Percentiles rank a stretch among this genome's conserved stretches.
These are phyloP conservation scores for Julus scandinavius DNA, from an alignment of 2,888 invertebrate species.

Conservation along the genomic window DNA sequence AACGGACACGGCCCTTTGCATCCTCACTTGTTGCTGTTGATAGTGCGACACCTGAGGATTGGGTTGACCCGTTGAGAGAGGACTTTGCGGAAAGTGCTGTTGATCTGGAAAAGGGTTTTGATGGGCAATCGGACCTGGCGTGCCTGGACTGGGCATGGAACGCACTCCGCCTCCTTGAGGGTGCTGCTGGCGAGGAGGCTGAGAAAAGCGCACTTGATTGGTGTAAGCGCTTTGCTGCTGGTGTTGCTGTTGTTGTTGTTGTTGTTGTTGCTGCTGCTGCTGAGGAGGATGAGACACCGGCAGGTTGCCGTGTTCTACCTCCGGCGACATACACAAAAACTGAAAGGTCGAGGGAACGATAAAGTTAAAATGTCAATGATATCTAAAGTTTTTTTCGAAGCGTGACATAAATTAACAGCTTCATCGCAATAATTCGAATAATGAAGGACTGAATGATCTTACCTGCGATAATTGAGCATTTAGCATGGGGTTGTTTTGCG, in stretches of 20 bases:
- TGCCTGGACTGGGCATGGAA: slow-evolving; percentile 69
- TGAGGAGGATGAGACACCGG: slow-evolving; percentile 55
- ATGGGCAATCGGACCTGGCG: slow-evolving; percentile 70
- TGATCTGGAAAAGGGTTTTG: slow-evolving; percentile 59
- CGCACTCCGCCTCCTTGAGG: slow-evolving; percentile 61
- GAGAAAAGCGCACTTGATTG: slow-evolving; percentile 58
- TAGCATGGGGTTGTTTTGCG: slow-evolving; percentile 84
- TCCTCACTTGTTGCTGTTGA: slow-evolving; percentile 69
- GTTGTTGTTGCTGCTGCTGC: slow-evolving; percentile 57
- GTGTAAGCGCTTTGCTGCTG: slow-evolving; percentile 60
- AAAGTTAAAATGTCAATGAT: not conserved
- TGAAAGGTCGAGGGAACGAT: not conserved
- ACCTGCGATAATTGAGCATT: slow-evolving; percentile 78
- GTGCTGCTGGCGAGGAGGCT: slow-evolving; percentile 59
- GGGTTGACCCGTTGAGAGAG: slow-evolving; percentile 53
- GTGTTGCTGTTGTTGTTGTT: slow-evolving; percentile 58
- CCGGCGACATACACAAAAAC: slow-evolving; percentile 1
- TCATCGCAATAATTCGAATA: not conserved
- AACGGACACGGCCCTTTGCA: slow-evolving; percentile 73
- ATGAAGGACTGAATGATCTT: not conserved
- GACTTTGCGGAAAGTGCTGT: slow-evolving; percentile 48
- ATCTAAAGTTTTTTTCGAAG: no score
- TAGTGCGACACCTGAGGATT: slow-evolving; percentile 60
- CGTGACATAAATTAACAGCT: no score
- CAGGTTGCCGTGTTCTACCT: slow-evolving; percentile 15